Evolutionary conservation across 2,797 vertebrate genomes (phyloP).

Genomic region (Cyclopterus lumpus): DNA sequence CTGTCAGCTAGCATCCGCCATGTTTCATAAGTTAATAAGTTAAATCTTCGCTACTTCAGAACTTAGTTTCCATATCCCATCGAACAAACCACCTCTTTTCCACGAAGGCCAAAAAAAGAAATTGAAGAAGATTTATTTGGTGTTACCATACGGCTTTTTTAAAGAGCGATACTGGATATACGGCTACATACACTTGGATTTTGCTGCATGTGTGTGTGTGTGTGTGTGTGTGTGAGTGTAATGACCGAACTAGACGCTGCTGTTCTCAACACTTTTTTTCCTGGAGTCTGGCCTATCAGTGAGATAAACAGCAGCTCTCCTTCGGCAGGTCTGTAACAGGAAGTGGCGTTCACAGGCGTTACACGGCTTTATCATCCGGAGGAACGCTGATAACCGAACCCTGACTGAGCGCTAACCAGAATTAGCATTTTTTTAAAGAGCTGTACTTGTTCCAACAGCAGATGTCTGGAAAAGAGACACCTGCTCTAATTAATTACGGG

Average conservation of each 20-base stretch:
- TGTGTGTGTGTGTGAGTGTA: slow-evolving; percentile 43
- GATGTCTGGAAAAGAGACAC: slow-evolving; percentile 8
- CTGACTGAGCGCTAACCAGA: slow-evolving; percentile 34
- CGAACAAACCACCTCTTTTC: no score
- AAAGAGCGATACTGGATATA: no score
- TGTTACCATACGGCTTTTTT: no score
- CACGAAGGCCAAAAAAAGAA: no score
- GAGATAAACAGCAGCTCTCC: slow-evolving; percentile 72
- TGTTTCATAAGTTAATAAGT: no score
- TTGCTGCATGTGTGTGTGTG: slow-evolving; percentile 15
- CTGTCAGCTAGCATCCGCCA: no score
- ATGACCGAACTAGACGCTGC: slow-evolving; percentile 46
- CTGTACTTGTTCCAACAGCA: neutral
- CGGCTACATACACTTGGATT: neutral
- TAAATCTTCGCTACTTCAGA: no score
- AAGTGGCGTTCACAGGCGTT: slow-evolving; percentile 66
- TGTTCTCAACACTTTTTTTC: slow-evolving; percentile 70
- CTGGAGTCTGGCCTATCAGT: slow-evolving; percentile 76
- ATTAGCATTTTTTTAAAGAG: slow-evolving; percentile 45
- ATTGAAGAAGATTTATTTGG: no score
- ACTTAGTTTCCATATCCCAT: no score
- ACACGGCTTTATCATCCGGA: slow-evolving; percentile 45
- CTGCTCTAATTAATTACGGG: neutral
- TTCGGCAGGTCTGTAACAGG: slow-evolving; percentile 65
- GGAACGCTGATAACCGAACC: slow-evolving; percentile 57